A percentile compares a stretch with the other conserved stretches of the same genome.
Conservation (phyloP, 2,888 invertebrate species). For the Sesia apiformis region DNA sequence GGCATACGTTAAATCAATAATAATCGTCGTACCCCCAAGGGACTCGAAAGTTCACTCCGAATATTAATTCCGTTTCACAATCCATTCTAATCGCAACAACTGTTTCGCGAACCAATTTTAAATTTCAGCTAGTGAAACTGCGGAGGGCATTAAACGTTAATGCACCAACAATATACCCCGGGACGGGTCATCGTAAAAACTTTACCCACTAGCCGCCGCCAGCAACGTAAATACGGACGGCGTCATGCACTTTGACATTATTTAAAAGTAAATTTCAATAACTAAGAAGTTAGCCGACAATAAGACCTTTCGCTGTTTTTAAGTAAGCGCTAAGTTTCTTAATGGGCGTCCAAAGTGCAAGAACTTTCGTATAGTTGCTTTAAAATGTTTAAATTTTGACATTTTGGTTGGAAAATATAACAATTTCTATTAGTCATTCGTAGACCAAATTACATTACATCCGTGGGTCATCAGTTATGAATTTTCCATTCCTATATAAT, state of each 20-base stretch:
- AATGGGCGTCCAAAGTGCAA: not conserved
- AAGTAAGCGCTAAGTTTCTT: not conserved
- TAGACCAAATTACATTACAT: not conserved
- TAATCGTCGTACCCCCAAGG: too few species aligned
- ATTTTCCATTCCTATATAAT: too few species aligned
- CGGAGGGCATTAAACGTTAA: slow-evolving; percentile 58
- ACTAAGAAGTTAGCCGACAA: slow-evolving; percentile 39
- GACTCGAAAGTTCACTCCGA: slow-evolving; percentile 9
- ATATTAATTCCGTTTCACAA: slow-evolving; percentile 28
- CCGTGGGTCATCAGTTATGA: too few species aligned
- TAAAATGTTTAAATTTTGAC: not conserved
- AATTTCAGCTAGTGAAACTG: slow-evolving; percentile 48
- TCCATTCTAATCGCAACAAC: slow-evolving; percentile 43
- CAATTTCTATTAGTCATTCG: not conserved
- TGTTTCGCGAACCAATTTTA: slow-evolving; percentile 55
- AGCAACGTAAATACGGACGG: slow-evolving; percentile 27
- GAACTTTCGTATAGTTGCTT: not conserved
- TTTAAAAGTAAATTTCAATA: slow-evolving; percentile 64
- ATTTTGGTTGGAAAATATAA: not conserved
- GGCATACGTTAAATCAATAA: too few species aligned
- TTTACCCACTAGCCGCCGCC: slow-evolving; percentile 43
- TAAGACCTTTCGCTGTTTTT: slow-evolving; percentile 4
- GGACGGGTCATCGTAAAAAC: slow-evolving; percentile 62
- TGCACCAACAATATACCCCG: slow-evolving; percentile 61
- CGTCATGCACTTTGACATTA: slow-evolving; percentile 56